Percentiles rank a stretch among this genome's conserved stretches.
These are phyloP conservation scores for Tragelaphus eurycerus DNA, from an alignment of 2,797 vertebrate genomes.

Conservation along the genomic window DNA sequence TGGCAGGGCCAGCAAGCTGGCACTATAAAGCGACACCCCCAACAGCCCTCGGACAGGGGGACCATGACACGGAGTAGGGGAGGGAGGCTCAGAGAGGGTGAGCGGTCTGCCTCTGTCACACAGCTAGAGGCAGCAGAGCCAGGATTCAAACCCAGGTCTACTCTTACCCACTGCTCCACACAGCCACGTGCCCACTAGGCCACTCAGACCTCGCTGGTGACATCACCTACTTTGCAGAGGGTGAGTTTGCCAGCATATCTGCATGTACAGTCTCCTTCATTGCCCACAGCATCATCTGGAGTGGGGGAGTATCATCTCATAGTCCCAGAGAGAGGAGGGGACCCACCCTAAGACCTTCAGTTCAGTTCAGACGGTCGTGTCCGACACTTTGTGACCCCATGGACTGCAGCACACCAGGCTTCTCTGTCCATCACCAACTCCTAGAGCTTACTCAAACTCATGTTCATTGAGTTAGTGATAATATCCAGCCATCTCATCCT, in stretches of 20 bases:
- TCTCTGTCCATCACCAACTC: neutral
- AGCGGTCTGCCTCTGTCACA: neutral
- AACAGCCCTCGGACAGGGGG: neutral
- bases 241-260: no score
- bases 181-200: fast-evolving
- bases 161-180: neutral
- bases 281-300: neutral
- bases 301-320: neutral
- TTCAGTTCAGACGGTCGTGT: neutral
- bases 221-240: fast-evolving
- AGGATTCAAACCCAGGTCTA: neutral
- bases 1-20: fast-evolving
- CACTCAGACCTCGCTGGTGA: fast-evolving
- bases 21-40: neutral
- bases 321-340: neutral
- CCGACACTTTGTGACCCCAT: neutral
- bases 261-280: neutral
- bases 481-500: neutral
- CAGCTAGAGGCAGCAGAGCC: neutral
- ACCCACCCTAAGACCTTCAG: neutral
- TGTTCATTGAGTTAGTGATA: neutral
- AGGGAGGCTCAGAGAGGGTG: neutral
- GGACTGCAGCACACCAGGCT: neutral
- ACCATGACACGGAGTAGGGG: no score
- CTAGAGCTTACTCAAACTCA: neutral